phyloP scores from a whole-genome alignment of 2,888 invertebrate species.

The Acleris cristana region DNA sequence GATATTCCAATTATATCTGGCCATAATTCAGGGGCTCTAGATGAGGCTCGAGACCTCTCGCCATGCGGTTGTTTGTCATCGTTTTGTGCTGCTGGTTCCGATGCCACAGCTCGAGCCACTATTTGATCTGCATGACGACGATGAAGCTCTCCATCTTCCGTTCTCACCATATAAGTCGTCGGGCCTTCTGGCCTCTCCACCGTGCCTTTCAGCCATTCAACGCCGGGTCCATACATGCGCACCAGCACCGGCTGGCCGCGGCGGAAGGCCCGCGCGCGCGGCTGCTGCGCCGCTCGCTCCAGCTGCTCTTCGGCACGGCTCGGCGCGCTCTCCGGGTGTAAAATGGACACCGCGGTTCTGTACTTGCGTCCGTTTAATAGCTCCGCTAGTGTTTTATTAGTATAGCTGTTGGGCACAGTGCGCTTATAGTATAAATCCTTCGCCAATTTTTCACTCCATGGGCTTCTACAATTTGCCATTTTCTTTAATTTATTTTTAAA shows the following conservation, averaged over 20 bases:
- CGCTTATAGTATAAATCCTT: slow-evolving; percentile 23
- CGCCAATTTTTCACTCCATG: slow-evolving; percentile 40
- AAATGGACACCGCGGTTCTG: no score
- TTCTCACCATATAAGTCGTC: slow-evolving; percentile 14
- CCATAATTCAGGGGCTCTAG: background rate
- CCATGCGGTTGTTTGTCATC: background rate
- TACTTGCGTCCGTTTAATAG: background rate
- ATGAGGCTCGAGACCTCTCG: background rate
- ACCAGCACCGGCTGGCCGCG: slow-evolving; percentile 3
- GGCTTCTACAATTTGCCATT: slow-evolving; percentile 40
- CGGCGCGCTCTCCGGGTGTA: background rate
- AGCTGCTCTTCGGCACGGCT: background rate
- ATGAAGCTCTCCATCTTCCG: slow-evolving; percentile 14
- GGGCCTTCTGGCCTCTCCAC: slow-evolving; percentile 10
- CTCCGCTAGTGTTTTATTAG: slow-evolving; percentile 14
- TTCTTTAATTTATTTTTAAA: slow-evolving; percentile 34
- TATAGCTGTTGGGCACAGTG: slow-evolving; percentile 17
- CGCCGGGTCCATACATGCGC: slow-evolving; percentile 1
- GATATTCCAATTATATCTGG: background rate
- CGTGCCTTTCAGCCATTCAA: slow-evolving; percentile 2
- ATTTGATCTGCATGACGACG: slow-evolving; percentile 15
- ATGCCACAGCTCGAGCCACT: background rate
- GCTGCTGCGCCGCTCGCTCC: background rate
- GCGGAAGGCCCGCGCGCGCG: slow-evolving; percentile 2
- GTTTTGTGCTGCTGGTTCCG: background rate